phyloP scores from a whole-genome alignment of 2,113 vertebrate genomes.

The Sigmodon hispidus region DNA sequence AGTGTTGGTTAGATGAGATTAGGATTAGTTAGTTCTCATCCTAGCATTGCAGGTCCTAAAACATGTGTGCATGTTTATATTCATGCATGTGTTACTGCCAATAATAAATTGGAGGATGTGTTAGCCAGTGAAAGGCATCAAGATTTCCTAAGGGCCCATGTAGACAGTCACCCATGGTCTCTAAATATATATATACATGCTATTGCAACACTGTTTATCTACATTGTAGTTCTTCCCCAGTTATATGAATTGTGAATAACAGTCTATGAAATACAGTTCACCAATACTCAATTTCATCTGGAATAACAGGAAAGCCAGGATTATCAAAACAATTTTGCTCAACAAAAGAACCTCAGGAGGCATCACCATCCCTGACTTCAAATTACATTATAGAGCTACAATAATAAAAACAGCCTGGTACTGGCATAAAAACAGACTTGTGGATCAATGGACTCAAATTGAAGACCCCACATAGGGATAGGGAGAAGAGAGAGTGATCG shows the following conservation, averaged over 20 bases:
- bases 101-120: neutral
- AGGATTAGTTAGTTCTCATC: neutral
- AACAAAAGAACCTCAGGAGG: too few species aligned
- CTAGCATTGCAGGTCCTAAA: neutral
- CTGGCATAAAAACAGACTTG: too few species aligned
- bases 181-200: neutral
- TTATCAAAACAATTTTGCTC: too few species aligned
- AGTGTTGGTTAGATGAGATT: neutral
- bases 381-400: too few species aligned
- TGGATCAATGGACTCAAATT: too few species aligned
- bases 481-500: too few species aligned
- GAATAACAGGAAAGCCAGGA: too few species aligned
- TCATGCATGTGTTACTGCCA: neutral
- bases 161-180: neutral
- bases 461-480: too few species aligned
- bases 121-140: neutral
- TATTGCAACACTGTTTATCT: neutral
- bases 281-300: too few species aligned
- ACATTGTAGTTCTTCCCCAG: neutral
- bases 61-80: neutral
- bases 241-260: neutral
- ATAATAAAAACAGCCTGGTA: too few species aligned
- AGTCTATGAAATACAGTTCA: neutral
- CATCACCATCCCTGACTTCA: too few species aligned
- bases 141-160: neutral